Evolutionary conservation across 2,888 invertebrate species (phyloP).

Genomic region (Dermolepida albohirtum): DNA sequence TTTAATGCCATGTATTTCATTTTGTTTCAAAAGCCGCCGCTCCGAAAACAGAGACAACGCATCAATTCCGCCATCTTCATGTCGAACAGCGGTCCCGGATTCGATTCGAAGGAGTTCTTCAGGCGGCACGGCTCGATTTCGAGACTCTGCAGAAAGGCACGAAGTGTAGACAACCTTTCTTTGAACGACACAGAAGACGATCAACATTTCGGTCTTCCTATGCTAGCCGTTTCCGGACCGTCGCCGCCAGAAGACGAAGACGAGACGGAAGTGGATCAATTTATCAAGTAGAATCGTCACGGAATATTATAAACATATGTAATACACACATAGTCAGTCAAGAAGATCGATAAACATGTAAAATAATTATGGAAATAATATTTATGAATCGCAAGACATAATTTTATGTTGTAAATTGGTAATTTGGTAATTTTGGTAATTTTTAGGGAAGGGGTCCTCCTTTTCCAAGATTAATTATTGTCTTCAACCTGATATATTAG

Average conservation of each 20-base stretch:
- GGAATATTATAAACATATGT: conserved; percentile 17
- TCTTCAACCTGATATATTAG: no score
- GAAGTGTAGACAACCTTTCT: conserved; percentile 77
- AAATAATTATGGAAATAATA: no score
- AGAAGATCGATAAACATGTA: neutral
- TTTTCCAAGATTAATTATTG: no score
- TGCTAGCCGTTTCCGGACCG: conserved; percentile 83
- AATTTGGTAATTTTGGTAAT: no score
- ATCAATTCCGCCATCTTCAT: conserved; percentile 90
- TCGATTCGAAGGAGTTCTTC: conserved; percentile 84
- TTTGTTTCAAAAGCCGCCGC: conserved; percentile 38
- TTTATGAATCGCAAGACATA: no score
- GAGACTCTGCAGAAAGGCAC: conserved; percentile 82
- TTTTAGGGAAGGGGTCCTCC: no score
- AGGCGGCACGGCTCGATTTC: conserved; percentile 85
- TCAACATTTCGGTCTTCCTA: conserved; percentile 77
- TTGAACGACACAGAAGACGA: conserved; percentile 59
- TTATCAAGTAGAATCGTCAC: conserved; percentile 43
- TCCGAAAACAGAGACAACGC: conserved; percentile 71
- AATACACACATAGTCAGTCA: conserved; percentile 1
- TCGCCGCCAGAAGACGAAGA: conserved; percentile 80
- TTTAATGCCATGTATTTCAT: conserved; percentile 10
- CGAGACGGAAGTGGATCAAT: conserved; percentile 48
- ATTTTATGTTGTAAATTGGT: no score
- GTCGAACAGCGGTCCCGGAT: conserved; percentile 79